Conservation (phyloP, 2,113 vertebrate species). For the Reinhardtius hippoglossoides region DNA sequence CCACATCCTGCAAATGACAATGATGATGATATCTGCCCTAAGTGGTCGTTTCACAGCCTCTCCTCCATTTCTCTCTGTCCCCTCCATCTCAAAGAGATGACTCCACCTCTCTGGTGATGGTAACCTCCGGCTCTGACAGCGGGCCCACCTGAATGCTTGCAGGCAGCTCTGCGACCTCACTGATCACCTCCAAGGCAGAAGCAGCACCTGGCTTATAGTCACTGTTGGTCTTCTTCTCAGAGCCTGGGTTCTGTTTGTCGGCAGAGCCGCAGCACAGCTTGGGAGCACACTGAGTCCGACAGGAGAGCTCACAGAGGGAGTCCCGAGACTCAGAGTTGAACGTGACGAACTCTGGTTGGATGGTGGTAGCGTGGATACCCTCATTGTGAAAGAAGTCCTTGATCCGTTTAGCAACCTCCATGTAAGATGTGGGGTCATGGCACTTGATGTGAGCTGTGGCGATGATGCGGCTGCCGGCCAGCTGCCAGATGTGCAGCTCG, state of each 20-base stretch:
- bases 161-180: conserved; percentile 72
- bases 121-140: conserved; percentile 33
- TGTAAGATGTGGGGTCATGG: conserved; percentile 94
- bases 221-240: conserved; percentile 64
- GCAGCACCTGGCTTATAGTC: conserved; percentile 62
- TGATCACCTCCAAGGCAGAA: conserved; percentile 88
- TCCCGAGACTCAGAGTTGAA: conserved; percentile 89
- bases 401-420: conserved; percentile 97
- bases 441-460: conserved; percentile 99
- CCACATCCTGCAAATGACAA: conserved; percentile 21
- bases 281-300: conserved; percentile 95
- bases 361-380: conserved; percentile 98
- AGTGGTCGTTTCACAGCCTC: conserved; percentile 33
- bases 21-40: conserved; percentile 25
- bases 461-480: conserved; percentile 97
- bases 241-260: conserved; percentile 80
- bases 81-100: conserved; percentile 79
- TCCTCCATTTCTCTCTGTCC: neutral
- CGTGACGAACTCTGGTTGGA: conserved; percentile 96
- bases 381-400: conserved; percentile 97
- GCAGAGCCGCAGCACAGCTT: conserved; percentile 92
- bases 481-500: conserved; percentile 97
- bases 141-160: conserved; percentile 31
- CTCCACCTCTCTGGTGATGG: conserved; percentile 77
- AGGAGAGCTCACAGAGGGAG: conserved; percentile 93